Evolutionary conservation across 2,797 vertebrate species (phyloP), one percentile per base, ranked within the genome.

Genomic region (Pitangus sulphuratus): DNA sequence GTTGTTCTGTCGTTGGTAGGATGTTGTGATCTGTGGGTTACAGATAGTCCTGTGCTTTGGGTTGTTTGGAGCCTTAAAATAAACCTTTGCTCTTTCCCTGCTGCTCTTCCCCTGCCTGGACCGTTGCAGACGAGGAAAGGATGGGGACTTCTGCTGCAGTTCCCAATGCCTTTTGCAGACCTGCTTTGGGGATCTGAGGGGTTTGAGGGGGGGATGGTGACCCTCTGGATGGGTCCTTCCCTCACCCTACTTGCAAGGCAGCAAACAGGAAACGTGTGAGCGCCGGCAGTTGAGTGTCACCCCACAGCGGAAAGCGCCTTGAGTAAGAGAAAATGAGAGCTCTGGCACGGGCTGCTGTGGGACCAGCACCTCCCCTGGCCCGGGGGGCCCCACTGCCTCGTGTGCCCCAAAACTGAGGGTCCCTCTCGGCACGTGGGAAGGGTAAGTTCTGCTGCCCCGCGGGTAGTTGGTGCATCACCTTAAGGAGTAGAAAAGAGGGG

Each of bases 181-280:
- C 89, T 74, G 42, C 54, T 40, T 11, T 8, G 76, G 78, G 78
- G 40, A 5, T 18, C 5, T 4, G 74, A 66, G n/a, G 13, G 15
- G 8, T 2, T 2, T 3, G 21, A 11, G 71, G 82, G 58, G 58
- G 15, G 14, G 11, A 9, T 2, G 0, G 31, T 18, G 75, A 18
- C 58, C 28, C 58, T 3, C 35, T 1, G 8, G 30, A 5, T 0
- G 22, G 33, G 66, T 31, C 75, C 72, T 71, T 60, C 53, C 65
- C 39, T 2, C 81, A n/a, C 22, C 51, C 56, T 14, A 0, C 40
- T 71, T 6, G 28, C 74, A n/a, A 6, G 0, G 21, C 50, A 2
- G 79, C 76, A 64, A 61, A 95, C 96, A 97, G 97, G 97, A 97
- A 98, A 88, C 2, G 56, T 51, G 35, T 3, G 95, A 93, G 94